Percentiles rank a stretch among this genome's conserved stretches.
Evolutionary conservation across 2,888 invertebrate genomes (phyloP).

Genomic region (Dolichomitus sp.): DNA sequence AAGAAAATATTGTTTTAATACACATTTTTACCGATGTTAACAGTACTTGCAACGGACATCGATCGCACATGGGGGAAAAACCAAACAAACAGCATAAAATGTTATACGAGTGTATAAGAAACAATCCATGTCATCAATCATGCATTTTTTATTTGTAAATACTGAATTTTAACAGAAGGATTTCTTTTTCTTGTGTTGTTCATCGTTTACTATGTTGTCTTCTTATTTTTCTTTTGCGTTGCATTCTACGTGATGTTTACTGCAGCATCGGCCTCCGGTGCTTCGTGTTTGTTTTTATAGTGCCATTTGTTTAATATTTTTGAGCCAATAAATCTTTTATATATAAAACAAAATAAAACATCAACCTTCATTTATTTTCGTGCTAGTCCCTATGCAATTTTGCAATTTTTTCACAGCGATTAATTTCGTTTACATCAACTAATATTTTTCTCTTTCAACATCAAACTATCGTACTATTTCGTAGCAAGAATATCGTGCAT

Average conservation of each 20-base stretch:
- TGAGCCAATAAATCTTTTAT: constrained; percentile 58
- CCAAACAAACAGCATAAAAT: constrained; percentile 9
- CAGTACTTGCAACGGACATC: constrained; percentile 37
- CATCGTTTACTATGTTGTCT: constrained; percentile 26
- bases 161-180: constrained; percentile 8
- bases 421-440: constrained; percentile 6
- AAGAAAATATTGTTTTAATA: constrained; percentile 42
- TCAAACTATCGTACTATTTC: constrained; percentile 18
- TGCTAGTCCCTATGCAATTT: constrained; percentile 13
- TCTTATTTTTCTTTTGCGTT: constrained; percentile 23
- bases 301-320: constrained; percentile 49
- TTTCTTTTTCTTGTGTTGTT: constrained; percentile 14
- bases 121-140: constrained; percentile 48
- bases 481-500: constrained; percentile 7
- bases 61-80: constrained; percentile 43
- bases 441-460: constrained; percentile 10
- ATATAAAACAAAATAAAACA: constrained; percentile 37
- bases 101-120: constrained; percentile 33
- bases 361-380: constrained; percentile 51
- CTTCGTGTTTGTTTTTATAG: constrained; percentile 40
- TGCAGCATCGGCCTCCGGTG: constrained; percentile 18
- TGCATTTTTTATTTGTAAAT: constrained; percentile 43
- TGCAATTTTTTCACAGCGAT: constrained; percentile 29
- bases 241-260: constrained; percentile 22
- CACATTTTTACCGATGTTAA: constrained; percentile 52